A percentile compares a stretch with the other conserved stretches of the same genome.
Evolutionary conservation across 2,888 invertebrate species (phyloP).

Genomic region (Acrocera orbiculus): DNA sequence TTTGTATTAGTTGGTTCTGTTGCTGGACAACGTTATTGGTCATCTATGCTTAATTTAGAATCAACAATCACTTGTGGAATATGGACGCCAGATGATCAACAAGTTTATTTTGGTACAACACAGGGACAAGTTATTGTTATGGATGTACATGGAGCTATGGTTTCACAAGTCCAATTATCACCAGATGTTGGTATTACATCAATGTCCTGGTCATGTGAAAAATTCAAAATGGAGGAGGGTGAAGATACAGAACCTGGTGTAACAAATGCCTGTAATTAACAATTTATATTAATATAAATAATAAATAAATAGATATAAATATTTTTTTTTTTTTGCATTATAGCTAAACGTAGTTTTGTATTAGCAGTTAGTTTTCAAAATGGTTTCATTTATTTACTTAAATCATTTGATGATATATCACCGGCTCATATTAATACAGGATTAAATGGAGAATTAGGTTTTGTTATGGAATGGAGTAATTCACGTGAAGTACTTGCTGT

Average conservation of each 20-base stretch:
- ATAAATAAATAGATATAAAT: neutral
- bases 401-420: constrained; percentile 85
- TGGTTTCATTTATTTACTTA: constrained; percentile 76
- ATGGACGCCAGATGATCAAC: constrained; percentile 96
- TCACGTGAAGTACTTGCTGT: constrained; percentile 82
- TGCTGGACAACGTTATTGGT: constrained; percentile 96
- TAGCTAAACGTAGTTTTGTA: constrained; percentile 50
- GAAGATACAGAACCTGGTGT: constrained; percentile 50
- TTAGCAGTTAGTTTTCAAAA: constrained; percentile 76
- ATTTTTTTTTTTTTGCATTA: constrained; percentile 11
- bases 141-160: constrained; percentile 93
- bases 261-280: constrained; percentile 32
- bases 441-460: constrained; percentile 52
- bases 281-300: neutral
- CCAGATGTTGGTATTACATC: constrained; percentile 72
- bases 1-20: constrained; percentile 96
- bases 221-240: constrained; percentile 94
- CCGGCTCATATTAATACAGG: constrained; percentile 73
- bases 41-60: constrained; percentile 87
- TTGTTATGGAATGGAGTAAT: constrained; percentile 94
- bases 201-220: constrained; percentile 95
- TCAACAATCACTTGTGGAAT: constrained; percentile 90
- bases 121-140: constrained; percentile 90
- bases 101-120: constrained; percentile 91
- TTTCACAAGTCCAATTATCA: constrained; percentile 76